Conservation (phyloP, 2,888 invertebrate genomes). For the Ichneumoninae sp. region DNA sequence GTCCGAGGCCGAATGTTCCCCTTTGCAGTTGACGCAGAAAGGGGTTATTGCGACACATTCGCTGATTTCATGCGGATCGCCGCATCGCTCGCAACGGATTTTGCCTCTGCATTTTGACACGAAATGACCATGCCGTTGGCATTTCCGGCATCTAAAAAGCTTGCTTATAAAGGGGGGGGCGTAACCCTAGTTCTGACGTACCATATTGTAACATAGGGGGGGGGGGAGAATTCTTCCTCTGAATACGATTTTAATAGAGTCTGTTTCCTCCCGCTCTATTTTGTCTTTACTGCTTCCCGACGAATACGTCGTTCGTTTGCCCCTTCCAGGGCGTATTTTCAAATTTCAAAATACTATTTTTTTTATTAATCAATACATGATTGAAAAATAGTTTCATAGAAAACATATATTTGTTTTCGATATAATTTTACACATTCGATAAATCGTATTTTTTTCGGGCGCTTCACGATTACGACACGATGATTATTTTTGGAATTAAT, state of each 20-base stretch:
- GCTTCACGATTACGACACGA: neutral
- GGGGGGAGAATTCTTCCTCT: neutral
- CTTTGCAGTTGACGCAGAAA: neutral
- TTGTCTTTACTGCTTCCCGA: too few species aligned
- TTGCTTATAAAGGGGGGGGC: neutral
- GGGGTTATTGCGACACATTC: neutral
- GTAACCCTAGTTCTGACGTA: neutral
- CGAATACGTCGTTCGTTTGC: too few species aligned
- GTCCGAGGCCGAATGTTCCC: neutral
- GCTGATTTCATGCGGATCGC: neutral
- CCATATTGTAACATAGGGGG: neutral
- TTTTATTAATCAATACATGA: neutral
- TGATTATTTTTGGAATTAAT: neutral
- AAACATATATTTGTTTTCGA: neutral
- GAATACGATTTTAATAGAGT: neutral
- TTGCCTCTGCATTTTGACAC: neutral
- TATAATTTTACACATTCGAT: neutral
- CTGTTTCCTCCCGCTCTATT: neutral
- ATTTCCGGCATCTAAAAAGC: neutral
- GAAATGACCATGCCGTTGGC: neutral
- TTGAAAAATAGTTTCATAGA: neutral
- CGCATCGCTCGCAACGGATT: neutral
- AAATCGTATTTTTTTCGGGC: neutral
- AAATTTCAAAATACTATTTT: neutral
- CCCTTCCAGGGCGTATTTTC: too few species aligned